phyloP scores from a whole-genome alignment of 2,888 invertebrate genomes.

The Lithophane ornitopus region DNA sequence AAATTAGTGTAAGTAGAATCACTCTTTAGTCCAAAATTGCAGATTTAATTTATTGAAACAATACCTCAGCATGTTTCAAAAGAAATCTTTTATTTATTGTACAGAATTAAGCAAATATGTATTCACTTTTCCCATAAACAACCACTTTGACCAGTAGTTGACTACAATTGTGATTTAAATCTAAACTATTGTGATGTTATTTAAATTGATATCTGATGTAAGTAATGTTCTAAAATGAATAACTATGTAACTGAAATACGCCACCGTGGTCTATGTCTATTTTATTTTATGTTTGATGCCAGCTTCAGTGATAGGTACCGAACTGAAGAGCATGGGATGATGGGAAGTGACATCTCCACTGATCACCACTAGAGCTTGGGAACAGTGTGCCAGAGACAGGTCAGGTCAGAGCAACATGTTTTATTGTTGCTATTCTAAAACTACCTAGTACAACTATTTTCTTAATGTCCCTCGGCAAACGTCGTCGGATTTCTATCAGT shows the following conservation, averaged over 20 bases:
- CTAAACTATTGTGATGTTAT: conserved; percentile 13
- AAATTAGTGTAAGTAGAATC: conserved; percentile 86
- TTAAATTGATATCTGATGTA: neutral
- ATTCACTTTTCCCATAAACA: conserved; percentile 55
- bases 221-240: neutral
- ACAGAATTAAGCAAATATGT: conserved; percentile 57
- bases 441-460: neutral
- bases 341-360: neutral
- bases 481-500: too few species aligned
- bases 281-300: neutral
- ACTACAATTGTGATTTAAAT: conserved; percentile 8
- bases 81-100: conserved; percentile 66
- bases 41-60: conserved; percentile 85
- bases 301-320: neutral
- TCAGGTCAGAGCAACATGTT: neutral
- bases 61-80: conserved; percentile 71
- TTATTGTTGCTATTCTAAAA: neutral
- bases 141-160: conserved; percentile 4
- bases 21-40: conserved; percentile 87
- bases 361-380: neutral
- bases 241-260: neutral
- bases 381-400: neutral
- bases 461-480: too few species aligned
- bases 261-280: neutral
- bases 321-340: neutral